phyloP scores from a whole-genome alignment of 2,888 invertebrate species.

The Thelaira solivaga region DNA sequence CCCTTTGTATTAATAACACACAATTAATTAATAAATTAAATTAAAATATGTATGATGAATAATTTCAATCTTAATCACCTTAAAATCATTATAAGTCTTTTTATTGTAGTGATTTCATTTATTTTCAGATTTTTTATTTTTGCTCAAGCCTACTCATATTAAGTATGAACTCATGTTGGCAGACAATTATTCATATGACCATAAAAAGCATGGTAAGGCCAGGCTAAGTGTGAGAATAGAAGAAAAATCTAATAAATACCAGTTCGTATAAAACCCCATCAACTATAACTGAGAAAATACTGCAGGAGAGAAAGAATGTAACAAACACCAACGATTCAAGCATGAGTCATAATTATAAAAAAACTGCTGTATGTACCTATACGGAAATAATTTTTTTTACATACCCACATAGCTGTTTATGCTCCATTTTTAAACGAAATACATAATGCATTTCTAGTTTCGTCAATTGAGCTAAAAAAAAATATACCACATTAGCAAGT shows the following conservation, averaged over 20 bases:
- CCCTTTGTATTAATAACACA: too few species aligned
- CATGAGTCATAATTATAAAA: neutral
- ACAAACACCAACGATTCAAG: neutral
- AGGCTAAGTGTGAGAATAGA: too few species aligned
- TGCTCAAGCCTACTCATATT: neutral
- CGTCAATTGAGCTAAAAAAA: neutral
- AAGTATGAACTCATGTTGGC: constrained; percentile 26
- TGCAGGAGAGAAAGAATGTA: neutral
- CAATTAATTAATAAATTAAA: too few species aligned
- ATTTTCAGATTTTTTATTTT: neutral
- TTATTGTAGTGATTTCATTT: neutral
- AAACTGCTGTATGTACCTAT: too few species aligned
- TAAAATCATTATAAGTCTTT: too few species aligned
- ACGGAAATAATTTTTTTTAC: neutral
- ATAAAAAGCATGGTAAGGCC: too few species aligned
- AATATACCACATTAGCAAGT: constrained; percentile 20
- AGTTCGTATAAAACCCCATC: constrained; percentile 21
- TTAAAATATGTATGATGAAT: too few species aligned
- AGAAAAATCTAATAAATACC: neutral
- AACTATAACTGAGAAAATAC: neutral
- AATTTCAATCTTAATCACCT: too few species aligned
- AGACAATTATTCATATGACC: neutral
- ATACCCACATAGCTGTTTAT: neutral
- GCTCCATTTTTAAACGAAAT: neutral
- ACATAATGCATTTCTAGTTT: neutral